These are phyloP conservation scores for Drosophila kurseongensis DNA, from an alignment of 1,140 invertebrate species.

Conservation along the genomic window DNA sequence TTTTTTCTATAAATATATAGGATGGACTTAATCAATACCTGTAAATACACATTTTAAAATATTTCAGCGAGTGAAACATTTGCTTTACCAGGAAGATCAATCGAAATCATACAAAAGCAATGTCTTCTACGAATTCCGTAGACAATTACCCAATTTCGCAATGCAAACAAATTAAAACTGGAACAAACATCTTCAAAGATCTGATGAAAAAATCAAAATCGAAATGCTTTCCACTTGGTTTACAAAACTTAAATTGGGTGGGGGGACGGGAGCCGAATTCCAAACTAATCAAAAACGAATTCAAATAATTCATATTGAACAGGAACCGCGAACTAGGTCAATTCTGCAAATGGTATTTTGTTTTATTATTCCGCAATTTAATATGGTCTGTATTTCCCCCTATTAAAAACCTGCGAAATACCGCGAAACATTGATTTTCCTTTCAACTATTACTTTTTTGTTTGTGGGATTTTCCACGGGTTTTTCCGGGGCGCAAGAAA, in stretches of 20 bases:
- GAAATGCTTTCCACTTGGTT: conserved; percentile 34
- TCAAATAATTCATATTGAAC: conserved; percentile 27
- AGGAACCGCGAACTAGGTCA: conserved; percentile 30
- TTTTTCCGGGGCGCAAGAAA: conserved; percentile 42
- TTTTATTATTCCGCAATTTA: conserved; percentile 41
- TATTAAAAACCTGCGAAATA: conserved; percentile 30
- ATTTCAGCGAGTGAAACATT: not conserved
- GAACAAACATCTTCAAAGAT: conserved; percentile 43
- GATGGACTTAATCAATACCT: not conserved
- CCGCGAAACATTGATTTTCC: conserved; percentile 62
- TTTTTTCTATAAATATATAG: not conserved
- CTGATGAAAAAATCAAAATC: conserved; percentile 8
- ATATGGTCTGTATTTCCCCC: conserved; percentile 14
- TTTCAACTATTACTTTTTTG: conserved; percentile 28
- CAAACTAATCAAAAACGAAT: conserved; percentile 49
- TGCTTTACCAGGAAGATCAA: conserved; percentile 9
- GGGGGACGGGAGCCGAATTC: conserved; percentile 13
- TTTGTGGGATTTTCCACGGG: conserved; percentile 43
- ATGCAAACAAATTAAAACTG: conserved; percentile 37
- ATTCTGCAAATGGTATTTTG: conserved; percentile 35
- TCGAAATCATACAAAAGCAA: conserved; percentile 5
- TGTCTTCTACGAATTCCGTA: not conserved
- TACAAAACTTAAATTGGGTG: conserved; percentile 3
- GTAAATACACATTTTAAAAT: not conserved
- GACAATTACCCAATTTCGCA: conserved; percentile 24